Base-by-base conservation (phyloP, 2,797 vertebrate species). In the Xerus rutilus region DNA sequence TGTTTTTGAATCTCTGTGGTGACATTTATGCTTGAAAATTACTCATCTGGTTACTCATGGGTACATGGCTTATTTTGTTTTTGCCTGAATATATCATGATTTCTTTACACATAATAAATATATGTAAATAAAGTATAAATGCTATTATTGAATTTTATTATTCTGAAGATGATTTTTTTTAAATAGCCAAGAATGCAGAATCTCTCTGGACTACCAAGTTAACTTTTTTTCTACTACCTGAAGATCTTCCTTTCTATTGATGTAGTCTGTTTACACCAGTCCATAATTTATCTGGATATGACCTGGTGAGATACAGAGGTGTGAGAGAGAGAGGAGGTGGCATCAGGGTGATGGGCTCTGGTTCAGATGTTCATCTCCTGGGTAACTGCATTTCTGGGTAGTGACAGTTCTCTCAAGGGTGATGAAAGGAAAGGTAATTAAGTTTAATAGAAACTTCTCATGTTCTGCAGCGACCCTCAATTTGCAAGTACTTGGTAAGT, bases 341-440 rank as follows among this genome's bases (percentile, higher is more conserved):
- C 23, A 30, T 21, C 57, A 30, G 10, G 39, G 43, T 30, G 15
- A 62, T 0, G 28, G 13, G 47, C 57, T 70, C 67, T 65, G 65
- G 88, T 77, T 93, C 69, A 92, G 64, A 76, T 52, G 2, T 54
- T 70, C 1, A 1, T 13, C 43, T 92, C 45, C 74, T 52, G 54
- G 84, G 57, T 35, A 86, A 87, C 30, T 74, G 73, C 30, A 7
- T 86, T 93, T 77, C 81, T 94, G 74, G 43, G 52, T 77, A 67
- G 88, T 88, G 88, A 86, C 35, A 5, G 70, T 95, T 94, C 65
- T 92, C 52, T 86, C 79, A 57, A 79, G 83, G 70, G 79, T 0
- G 0, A 59, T 52, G 74, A 79, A 93, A 62, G 52, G 69, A 65
- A 92, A 94, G 35, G 39, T 79, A 95, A 93, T 86, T 94, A 91